Percentiles rank a stretch among this genome's conserved stretches.
These are phyloP conservation scores for Lepidurus couesii DNA, from an alignment of 1,140 invertebrate species.

Conservation along the genomic window DNA sequence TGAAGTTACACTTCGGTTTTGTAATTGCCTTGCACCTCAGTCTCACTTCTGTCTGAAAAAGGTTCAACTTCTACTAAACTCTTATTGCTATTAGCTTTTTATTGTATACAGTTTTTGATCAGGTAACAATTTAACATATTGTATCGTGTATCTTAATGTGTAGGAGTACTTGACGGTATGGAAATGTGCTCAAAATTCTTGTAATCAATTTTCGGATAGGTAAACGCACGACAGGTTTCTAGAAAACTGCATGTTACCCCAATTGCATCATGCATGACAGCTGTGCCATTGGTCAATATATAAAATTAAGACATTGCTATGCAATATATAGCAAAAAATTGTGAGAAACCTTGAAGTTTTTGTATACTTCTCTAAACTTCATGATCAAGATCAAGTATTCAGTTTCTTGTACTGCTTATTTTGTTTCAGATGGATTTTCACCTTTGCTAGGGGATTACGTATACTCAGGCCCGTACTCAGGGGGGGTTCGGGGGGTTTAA, in stretches of 20 bases:
- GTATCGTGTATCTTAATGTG: not conserved
- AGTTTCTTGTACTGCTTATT: too few species aligned
- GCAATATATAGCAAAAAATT: not conserved
- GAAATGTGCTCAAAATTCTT: not conserved
- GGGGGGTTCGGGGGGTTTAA: too few species aligned
- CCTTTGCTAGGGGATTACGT: too few species aligned
- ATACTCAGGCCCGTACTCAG: too few species aligned
- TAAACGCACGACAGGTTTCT: too few species aligned
- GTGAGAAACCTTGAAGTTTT: constrained; percentile 1
- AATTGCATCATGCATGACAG: not conserved
- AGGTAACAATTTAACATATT: constrained; percentile 1
- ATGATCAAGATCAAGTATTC: not conserved
- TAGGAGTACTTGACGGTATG: not conserved
- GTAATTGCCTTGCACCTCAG: not conserved
- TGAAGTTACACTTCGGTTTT: not conserved
- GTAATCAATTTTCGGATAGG: not conserved
- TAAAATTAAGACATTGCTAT: not conserved
- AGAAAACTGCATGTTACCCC: too few species aligned
- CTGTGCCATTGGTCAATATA: not conserved
- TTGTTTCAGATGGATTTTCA: too few species aligned
- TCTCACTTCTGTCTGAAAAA: not conserved
- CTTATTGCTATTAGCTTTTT: not conserved
- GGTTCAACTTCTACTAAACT: not conserved
- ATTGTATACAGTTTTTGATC: not conserved
- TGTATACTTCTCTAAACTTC: not conserved